Evolutionary conservation across 2,797 vertebrate genomes (phyloP).

Genomic region (Tokudaia tokunoshimensis): DNA sequence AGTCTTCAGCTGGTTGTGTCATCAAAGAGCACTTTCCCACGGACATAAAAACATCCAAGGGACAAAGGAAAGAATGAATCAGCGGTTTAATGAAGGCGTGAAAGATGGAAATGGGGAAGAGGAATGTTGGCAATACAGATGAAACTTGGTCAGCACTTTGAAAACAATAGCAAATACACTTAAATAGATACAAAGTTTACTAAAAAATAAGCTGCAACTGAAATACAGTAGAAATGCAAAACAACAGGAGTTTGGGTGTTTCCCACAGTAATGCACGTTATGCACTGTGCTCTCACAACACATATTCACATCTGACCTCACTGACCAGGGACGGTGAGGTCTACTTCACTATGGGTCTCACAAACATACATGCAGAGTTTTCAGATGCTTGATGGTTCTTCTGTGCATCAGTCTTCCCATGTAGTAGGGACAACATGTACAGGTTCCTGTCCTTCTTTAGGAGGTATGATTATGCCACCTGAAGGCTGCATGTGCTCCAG

Average conservation of each 20-base stretch:
- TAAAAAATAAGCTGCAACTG: slow-evolving; percentile 91
- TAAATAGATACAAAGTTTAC: slow-evolving; percentile 93
- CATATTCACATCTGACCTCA: slow-evolving; percentile 86
- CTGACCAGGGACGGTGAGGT: slow-evolving; percentile 85
- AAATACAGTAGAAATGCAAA: slow-evolving; percentile 92
- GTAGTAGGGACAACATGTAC: slow-evolving; percentile 79
- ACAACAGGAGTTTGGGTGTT: slow-evolving; percentile 90
- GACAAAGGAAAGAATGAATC: background rate
- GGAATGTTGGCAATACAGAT: background rate
- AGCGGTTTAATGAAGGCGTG: background rate
- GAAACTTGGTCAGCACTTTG: slow-evolving; percentile 15
- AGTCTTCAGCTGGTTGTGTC: too few relatives aligned
- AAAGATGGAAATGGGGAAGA: background rate
- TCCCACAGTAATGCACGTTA: slow-evolving; percentile 86
- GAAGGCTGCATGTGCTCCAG: slow-evolving; percentile 85
- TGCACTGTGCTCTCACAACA: slow-evolving; percentile 86
- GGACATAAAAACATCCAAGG: background rate
- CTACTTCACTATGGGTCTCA: slow-evolving; percentile 80
- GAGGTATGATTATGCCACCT: slow-evolving; percentile 66
- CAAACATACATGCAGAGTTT: background rate
- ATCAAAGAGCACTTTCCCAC: background rate
- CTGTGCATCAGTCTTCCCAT: slow-evolving; percentile 82
- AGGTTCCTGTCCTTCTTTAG: slow-evolving; percentile 77
- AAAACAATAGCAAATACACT: slow-evolving; percentile 73
- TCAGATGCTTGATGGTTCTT: slow-evolving; percentile 17